Evolutionary conservation across 2,113 vertebrate genomes (phyloP).

Genomic region (Dasyurus viverrinus): DNA sequence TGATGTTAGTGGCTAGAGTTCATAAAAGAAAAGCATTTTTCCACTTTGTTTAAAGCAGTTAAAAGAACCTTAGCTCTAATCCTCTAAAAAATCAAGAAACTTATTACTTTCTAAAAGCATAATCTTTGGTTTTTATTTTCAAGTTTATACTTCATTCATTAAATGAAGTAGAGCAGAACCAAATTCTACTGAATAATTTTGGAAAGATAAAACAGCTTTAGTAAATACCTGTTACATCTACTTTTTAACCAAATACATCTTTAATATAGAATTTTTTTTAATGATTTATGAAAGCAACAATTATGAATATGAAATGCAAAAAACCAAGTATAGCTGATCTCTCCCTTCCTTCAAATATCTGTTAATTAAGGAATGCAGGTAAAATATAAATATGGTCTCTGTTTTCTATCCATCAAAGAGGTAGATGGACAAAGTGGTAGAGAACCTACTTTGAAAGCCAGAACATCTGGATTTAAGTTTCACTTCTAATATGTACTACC

Average conservation of each 20-base stretch:
- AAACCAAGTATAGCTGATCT: not conserved
- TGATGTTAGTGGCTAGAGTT: slow-evolving; percentile 56
- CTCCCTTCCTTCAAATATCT: not conserved
- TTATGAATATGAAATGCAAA: not conserved
- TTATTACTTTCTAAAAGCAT: slow-evolving; percentile 51
- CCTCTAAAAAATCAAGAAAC: slow-evolving; percentile 48
- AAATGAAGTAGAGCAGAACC: not conserved
- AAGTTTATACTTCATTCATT: not conserved
- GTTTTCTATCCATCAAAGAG: not conserved
- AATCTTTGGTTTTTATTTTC: slow-evolving; percentile 1
- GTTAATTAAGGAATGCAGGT: not conserved
- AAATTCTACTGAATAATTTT: slow-evolving; percentile 45
- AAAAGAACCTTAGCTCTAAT: not conserved
- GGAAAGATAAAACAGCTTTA: slow-evolving; percentile 17
- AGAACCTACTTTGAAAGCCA: not conserved
- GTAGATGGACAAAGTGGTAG: not conserved
- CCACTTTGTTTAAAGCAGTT: slow-evolving; percentile 60
- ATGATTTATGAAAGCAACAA: not conserved
- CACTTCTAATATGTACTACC: not conserved
- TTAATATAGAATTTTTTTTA: not conserved
- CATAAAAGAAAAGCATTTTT: slow-evolving; percentile 50
- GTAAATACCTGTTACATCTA: not conserved
- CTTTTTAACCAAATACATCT: not conserved
- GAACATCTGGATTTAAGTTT: not conserved
- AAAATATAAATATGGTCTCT: not conserved